These are phyloP conservation scores for Dolichallabes microphthalmus DNA, from an alignment of 2,113 vertebrate species.

Conservation along the genomic window DNA sequence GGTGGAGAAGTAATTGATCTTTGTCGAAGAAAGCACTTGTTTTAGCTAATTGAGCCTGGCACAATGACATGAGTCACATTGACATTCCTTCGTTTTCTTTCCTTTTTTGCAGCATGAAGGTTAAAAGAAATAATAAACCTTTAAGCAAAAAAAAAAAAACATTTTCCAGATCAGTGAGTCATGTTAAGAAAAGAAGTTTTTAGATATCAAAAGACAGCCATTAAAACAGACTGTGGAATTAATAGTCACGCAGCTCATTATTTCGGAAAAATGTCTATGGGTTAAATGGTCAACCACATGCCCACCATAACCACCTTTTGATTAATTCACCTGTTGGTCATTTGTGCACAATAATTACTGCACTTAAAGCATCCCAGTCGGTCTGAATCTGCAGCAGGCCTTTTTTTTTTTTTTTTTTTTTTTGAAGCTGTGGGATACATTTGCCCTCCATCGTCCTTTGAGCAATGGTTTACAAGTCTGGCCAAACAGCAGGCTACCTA, in stretches of 20 bases:
- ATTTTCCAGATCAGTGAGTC: neutral
- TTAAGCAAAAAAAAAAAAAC: neutral
- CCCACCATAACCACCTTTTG: constrained; percentile 22
- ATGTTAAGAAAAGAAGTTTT: neutral
- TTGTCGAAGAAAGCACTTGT: constrained; percentile 13
- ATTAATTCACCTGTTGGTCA: constrained; percentile 42
- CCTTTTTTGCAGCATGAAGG: neutral
- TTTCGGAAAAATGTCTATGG: constrained; percentile 30
- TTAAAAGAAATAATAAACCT: neutral
- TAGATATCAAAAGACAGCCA: neutral
- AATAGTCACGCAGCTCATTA: constrained; percentile 36
- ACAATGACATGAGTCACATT: constrained; percentile 9
- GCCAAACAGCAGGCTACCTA: constrained; percentile 23
- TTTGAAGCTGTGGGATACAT: constrained; percentile 8
- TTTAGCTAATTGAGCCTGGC: constrained; percentile 32
- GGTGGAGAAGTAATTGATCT: constrained; percentile 37
- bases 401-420: constrained; percentile 22
- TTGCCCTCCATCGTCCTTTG: constrained; percentile 11
- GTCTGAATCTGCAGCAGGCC: constrained; percentile 17
- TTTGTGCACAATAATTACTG: constrained; percentile 31
- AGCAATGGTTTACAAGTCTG: constrained; percentile 34
- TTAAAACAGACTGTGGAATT: neutral
- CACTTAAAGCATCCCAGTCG: constrained; percentile 35
- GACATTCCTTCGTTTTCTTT: neutral
- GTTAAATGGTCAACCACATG: constrained; percentile 32